These are phyloP conservation scores for Perizoma affinitatum DNA, from an alignment of 2,888 invertebrate species.

Conservation along the genomic window DNA sequence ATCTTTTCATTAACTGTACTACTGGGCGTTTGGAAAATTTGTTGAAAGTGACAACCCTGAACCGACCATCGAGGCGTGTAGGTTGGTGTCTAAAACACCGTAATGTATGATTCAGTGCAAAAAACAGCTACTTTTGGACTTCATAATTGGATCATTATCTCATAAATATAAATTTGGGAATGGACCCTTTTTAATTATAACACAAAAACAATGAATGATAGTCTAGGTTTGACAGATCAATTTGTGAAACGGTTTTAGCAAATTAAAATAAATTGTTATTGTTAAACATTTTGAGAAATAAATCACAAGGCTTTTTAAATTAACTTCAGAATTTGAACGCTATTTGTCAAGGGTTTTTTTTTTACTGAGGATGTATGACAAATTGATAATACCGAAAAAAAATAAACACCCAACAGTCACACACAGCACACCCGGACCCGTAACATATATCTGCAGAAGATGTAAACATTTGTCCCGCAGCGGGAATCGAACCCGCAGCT, in stretches of 20 bases:
- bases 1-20: no score
- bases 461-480: no score
- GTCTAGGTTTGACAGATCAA: conserved; percentile 25
- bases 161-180: conserved; percentile 37
- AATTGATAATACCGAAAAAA: neutral
- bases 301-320: neutral
- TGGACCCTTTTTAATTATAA: conserved; percentile 30
- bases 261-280: neutral
- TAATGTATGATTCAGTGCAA: conserved; percentile 31
- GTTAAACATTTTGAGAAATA: neutral
- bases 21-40: neutral
- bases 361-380: neutral
- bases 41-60: conserved; percentile 24
- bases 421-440: no score
- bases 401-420: no score
- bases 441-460: no score
- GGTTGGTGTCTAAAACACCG: conserved; percentile 35
- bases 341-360: neutral
- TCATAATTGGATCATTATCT: conserved; percentile 37
- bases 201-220: conserved; percentile 30
- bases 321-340: neutral
- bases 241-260: conserved; percentile 13
- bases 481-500: no score
- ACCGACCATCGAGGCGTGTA: conserved; percentile 22
- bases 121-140: conserved; percentile 25